phyloP scores from a whole-genome alignment of 23 tunicate species.

The Phallusia fumigata region DNA sequence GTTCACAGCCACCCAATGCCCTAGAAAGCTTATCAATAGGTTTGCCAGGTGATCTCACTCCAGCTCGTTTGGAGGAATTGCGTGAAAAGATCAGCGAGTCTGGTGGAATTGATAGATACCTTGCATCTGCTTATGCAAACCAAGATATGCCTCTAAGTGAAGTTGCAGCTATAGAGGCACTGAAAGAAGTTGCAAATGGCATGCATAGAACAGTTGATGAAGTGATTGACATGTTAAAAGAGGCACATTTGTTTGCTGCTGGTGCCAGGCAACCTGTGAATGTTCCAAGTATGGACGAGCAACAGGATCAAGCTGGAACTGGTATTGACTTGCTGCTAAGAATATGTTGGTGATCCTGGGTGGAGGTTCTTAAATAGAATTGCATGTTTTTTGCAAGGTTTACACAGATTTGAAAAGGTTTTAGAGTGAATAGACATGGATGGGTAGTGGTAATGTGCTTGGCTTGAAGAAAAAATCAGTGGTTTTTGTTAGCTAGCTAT shows the following conservation, averaged over 20 bases:
- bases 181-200: slow-evolving; percentile 30
- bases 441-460: too few species aligned
- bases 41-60: not conserved
- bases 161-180: slow-evolving; percentile 34
- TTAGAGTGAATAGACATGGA: too few species aligned
- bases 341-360: too few species aligned
- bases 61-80: slow-evolving; percentile 12
- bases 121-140: slow-evolving; percentile 6
- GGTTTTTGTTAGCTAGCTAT: too few species aligned
- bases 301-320: too few species aligned
- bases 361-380: too few species aligned
- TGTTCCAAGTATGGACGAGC: not conserved
- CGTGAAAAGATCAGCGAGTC: not conserved
- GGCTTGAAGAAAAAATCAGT: too few species aligned
- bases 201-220: slow-evolving; percentile 15
- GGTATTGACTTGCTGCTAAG: too few species aligned
- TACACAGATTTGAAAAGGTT: too few species aligned
- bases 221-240: slow-evolving; percentile 17
- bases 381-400: too few species aligned
- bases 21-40: not conserved
- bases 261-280: not conserved
- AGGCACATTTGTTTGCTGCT: not conserved
- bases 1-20: not conserved
- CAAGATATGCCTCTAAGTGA: not conserved
- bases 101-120: slow-evolving; percentile 25